phyloP scores from a whole-genome alignment of 2,888 invertebrate genomes.

The Podabrus alpinus region DNA sequence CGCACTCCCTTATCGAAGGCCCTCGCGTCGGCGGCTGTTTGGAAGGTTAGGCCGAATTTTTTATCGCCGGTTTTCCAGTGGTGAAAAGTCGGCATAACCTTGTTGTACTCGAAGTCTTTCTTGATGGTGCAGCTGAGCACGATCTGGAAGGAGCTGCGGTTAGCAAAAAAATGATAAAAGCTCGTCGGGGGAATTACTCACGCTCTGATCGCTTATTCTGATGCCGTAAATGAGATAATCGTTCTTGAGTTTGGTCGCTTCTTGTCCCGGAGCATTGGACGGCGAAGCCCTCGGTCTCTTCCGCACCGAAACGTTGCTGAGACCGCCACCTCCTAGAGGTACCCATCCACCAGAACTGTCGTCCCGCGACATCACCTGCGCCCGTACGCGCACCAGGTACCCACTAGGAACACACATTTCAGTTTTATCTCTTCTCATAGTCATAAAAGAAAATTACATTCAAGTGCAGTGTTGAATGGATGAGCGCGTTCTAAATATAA shows the following conservation, averaged over 20 bases:
- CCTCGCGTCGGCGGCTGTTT: slow-evolving; percentile 91
- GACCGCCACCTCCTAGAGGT: slow-evolving; percentile 90
- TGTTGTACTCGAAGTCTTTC: slow-evolving; percentile 95
- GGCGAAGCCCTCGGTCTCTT: slow-evolving; percentile 64
- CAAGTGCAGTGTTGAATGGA: background rate
- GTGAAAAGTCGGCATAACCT: slow-evolving; percentile 98
- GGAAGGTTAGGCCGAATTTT: slow-evolving; percentile 94
- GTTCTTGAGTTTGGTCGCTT: slow-evolving; percentile 65
- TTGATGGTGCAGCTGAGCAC: slow-evolving; percentile 93
- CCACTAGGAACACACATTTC: slow-evolving; percentile 65
- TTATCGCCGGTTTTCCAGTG: slow-evolving; percentile 97
- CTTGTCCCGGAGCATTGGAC: slow-evolving; percentile 38
- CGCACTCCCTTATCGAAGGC: slow-evolving; percentile 93
- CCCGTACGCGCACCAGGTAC: slow-evolving; percentile 94
- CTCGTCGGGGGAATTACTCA: slow-evolving; percentile 56
- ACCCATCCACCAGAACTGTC: slow-evolving; percentile 97
- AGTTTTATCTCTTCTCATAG: background rate
- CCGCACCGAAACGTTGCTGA: slow-evolving; percentile 90
- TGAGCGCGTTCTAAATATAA: slow-evolving; percentile 14
- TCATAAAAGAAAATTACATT: background rate
- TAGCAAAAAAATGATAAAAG: background rate
- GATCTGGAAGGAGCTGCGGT: slow-evolving; percentile 63
- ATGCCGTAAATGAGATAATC: slow-evolving; percentile 94
- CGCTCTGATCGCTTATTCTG: slow-evolving; percentile 89
- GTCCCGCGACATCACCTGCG: slow-evolving; percentile 98